Conservation (phyloP, 2,888 invertebrate species). For the Capitulum mitella region DNA sequence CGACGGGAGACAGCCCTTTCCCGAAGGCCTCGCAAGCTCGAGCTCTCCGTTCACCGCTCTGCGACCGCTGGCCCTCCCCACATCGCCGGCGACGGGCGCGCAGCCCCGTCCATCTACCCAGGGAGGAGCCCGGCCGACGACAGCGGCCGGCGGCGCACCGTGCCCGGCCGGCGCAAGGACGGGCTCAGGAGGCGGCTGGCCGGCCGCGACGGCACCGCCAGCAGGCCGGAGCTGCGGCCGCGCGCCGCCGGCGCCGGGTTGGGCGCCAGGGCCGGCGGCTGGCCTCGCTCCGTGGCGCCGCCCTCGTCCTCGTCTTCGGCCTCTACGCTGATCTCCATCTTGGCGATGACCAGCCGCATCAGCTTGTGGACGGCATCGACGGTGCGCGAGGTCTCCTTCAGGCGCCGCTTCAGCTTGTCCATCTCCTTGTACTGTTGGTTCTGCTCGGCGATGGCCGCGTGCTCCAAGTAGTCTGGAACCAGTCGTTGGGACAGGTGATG, state of each 20-base stretch:
- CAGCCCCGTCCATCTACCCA: too few species aligned
- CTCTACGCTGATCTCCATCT: slow-evolving; percentile 3
- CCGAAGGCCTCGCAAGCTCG: too few species aligned
- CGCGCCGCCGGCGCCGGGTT: not conserved
- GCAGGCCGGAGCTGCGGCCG: not conserved
- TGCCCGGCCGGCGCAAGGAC: not conserved
- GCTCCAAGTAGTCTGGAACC: slow-evolving; percentile 22
- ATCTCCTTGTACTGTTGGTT: slow-evolving; percentile 50
- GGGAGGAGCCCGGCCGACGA: not conserved
- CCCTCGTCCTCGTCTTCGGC: slow-evolving; percentile 36
- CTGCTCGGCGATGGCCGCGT: slow-evolving; percentile 2
- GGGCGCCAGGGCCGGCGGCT: not conserved
- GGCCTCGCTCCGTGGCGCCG: not conserved
- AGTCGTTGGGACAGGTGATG: too few species aligned
- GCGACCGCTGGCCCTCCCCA: too few species aligned
- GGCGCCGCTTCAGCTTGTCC: slow-evolving; percentile 62
- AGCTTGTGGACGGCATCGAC: slow-evolving; percentile 68
- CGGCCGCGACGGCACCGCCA: not conserved
- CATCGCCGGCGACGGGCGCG: too few species aligned
- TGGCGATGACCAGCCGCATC: slow-evolving; percentile 50
- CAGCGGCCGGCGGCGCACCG: not conserved
- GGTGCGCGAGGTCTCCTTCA: slow-evolving; percentile 59
- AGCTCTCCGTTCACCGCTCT: too few species aligned
- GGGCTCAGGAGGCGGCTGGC: not conserved
- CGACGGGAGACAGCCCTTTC: too few species aligned